A percentile compares a stretch with the other conserved stretches of the same genome.
These are phyloP conservation scores for Sturmia bella DNA, from an alignment of 2,888 invertebrate genomes.

Conservation along the genomic window DNA sequence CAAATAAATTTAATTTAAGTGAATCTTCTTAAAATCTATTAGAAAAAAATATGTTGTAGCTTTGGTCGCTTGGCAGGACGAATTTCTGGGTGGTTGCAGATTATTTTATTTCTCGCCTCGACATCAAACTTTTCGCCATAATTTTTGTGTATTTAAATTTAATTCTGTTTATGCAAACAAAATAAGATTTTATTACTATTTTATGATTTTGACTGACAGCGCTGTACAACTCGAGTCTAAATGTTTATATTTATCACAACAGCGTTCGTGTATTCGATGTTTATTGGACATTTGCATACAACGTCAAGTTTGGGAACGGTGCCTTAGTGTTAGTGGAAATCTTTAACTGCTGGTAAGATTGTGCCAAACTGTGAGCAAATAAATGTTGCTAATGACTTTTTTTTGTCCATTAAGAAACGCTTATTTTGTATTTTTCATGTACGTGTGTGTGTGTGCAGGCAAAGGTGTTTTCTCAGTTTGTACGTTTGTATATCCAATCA, in stretches of 20 bases:
- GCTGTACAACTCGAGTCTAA: slow-evolving; percentile 46
- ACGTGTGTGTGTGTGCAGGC: background rate
- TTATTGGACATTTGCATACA: slow-evolving; percentile 36
- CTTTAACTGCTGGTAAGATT: background rate
- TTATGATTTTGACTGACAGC: slow-evolving; percentile 65
- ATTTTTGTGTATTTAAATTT: slow-evolving; percentile 29
- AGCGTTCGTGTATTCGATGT: slow-evolving; percentile 8
- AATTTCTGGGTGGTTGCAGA: too few relatives aligned
- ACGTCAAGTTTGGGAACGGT: background rate
- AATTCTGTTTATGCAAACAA: slow-evolving; percentile 26
- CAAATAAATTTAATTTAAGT: too few relatives aligned
- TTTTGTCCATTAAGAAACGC: background rate
- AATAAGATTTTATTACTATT: slow-evolving; percentile 52
- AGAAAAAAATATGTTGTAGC: too few relatives aligned
- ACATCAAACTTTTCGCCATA: background rate
- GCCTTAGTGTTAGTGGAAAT: background rate
- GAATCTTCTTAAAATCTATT: too few relatives aligned
- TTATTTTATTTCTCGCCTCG: background rate
- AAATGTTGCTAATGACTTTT: background rate
- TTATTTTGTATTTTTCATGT: background rate
- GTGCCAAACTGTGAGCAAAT: background rate
- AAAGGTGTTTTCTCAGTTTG: too few relatives aligned
- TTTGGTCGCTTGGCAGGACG: too few relatives aligned
- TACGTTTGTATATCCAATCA: slow-evolving; percentile 32
- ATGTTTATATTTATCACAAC: slow-evolving; percentile 44